Evolutionary conservation across 1,140 invertebrate species (phyloP), one percentile per base, ranked within the genome.

Genomic region (Cydia splendana): DNA sequence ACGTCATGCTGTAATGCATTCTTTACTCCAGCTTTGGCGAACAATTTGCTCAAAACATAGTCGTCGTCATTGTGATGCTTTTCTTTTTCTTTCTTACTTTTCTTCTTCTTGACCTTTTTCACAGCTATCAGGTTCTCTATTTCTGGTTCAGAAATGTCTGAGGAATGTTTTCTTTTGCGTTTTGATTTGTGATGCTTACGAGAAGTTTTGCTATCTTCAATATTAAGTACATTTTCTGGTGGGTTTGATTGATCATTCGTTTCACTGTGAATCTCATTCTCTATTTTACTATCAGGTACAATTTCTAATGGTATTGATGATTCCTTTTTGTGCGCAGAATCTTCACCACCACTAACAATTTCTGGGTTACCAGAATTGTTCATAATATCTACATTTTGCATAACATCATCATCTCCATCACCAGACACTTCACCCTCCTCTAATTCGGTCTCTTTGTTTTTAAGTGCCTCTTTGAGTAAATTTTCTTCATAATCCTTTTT

Each of bases 41-140:
- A 95, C 42, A 95, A 84, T 88, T 95, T 94, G 78, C 91, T 93
- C 81, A 95, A 88, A 71, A 95, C 93, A 88, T 94, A 95, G 85
- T 94, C 90, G 91, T 95, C 94, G 87, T 94, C 94, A 84, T 85
- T 87, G 30, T 83, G 80, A 75, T 84, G 79, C 74, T 84, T 84
- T 30, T 88, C 79, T 67, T 79, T 85, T 18, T 86, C 78, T 71
- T 83, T 88, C 81, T 86, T 88, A 69, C 81, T 80, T 77, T 88
- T 88, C 65, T 89, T 91, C 42, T 78, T 88, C 76, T 93, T 90
- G 42, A 90, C 79, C 84, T 89, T 93, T 80, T 92, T 90, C 13
- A 91, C 76, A 75, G 87, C 84, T 53, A 91, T 81, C 65, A 92
- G 77, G 82, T 88, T 88, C 75, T 91, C 87, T 67, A 91, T 87